Percentiles rank a stretch among this genome's conserved stretches.
phyloP scores from a whole-genome alignment of 2,113 vertebrate genomes.

The Gavia stellata region DNA sequence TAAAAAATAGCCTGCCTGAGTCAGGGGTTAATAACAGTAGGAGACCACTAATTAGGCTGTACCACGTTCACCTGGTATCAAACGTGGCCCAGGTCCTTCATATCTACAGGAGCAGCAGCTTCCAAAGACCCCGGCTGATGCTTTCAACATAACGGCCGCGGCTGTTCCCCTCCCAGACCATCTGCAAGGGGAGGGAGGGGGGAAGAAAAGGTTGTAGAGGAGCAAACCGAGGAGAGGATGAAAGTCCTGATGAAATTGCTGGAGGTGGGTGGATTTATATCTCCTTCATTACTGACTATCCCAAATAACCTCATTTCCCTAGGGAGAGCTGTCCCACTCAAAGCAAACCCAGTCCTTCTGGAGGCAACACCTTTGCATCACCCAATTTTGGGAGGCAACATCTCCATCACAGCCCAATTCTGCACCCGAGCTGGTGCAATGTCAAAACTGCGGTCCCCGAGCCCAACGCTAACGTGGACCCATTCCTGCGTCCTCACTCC shows the following conservation, averaged over 20 bases:
- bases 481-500: fast-evolving
- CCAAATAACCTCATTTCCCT: neutral
- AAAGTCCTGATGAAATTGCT: neutral
- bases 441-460: fast-evolving
- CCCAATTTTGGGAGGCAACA: neutral
- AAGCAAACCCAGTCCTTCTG: neutral
- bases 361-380: neutral
- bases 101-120: slow-evolving; percentile 43
- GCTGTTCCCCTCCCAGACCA: slow-evolving; percentile 48
- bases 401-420: neutral
- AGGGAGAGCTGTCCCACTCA: neutral
- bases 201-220: neutral
- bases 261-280: neutral
- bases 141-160: neutral
- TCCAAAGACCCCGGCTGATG: slow-evolving; percentile 41
- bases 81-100: slow-evolving; percentile 49
- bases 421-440: neutral
- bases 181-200: slow-evolving; percentile 24
- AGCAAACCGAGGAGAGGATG: neutral
- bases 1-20: slow-evolving; percentile 70
- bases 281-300: neutral
- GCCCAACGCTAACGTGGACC: fast-evolving
- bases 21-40: slow-evolving; percentile 75
- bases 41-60: slow-evolving; percentile 66
- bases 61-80: slow-evolving; percentile 34